These are phyloP conservation scores for Atrina japonica DNA, from an alignment of 2,888 invertebrate genomes.

Conservation along the genomic window DNA sequence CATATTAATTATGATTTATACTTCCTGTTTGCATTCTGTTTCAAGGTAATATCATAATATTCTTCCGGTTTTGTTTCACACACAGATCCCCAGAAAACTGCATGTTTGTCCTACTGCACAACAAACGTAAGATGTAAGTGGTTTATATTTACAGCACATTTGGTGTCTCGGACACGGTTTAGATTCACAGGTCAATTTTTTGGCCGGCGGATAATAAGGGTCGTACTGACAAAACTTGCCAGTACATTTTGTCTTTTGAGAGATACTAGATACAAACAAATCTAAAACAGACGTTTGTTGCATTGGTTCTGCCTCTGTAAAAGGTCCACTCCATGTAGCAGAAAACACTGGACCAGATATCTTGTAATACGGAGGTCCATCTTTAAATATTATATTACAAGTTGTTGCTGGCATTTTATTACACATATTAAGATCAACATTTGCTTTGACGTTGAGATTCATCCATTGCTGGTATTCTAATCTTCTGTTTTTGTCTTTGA, in stretches of 20 bases:
- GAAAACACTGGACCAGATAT: constrained; percentile 62
- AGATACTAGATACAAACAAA: constrained; percentile 58
- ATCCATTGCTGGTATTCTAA: constrained; percentile 55
- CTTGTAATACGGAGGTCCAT: constrained; percentile 60
- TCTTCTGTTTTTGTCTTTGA: constrained; percentile 37
- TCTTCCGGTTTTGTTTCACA: no score
- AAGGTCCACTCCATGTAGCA: constrained; percentile 60
- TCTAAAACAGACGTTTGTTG: constrained; percentile 61
- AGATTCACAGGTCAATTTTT: constrained; percentile 58
- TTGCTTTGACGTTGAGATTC: constrained; percentile 48
- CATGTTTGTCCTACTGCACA: constrained; percentile 59
- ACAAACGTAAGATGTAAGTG: constrained; percentile 61
- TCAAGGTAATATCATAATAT: no score
- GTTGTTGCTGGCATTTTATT: constrained; percentile 49
- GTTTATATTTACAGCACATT: constrained; percentile 62
- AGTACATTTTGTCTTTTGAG: constrained; percentile 49
- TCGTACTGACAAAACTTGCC: constrained; percentile 58
- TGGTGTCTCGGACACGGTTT: constrained; percentile 59
- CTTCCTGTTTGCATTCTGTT: no score
- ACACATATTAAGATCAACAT: constrained; percentile 52
- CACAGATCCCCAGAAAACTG: constrained; percentile 47
- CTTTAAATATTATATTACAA: constrained; percentile 62
- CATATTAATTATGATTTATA: no score
- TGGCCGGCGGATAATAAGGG: constrained; percentile 57
- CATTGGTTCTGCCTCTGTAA: constrained; percentile 59